Conservation (phyloP, 2,113 vertebrate genomes). For the Nothoprocta perdicaria region DNA sequence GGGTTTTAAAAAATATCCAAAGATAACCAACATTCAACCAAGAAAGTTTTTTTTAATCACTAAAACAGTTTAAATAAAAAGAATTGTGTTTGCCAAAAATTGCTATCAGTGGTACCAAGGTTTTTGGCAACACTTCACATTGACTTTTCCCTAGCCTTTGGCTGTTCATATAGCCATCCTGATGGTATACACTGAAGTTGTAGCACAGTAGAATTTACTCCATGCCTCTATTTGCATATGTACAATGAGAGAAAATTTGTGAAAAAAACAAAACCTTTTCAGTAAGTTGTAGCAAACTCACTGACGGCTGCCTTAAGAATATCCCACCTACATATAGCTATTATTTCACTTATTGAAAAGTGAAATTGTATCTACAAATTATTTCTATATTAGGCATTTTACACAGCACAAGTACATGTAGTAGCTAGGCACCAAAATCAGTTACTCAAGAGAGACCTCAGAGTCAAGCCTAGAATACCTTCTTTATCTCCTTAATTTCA, state of each 20-base stretch:
- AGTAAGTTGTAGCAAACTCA: neutral
- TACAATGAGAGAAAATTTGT: neutral
- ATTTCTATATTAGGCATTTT: neutral
- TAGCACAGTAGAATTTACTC: neutral
- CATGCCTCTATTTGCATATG: neutral
- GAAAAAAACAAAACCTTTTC: neutral
- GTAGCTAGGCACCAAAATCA: neutral
- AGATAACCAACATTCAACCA: neutral
- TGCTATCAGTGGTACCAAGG: neutral
- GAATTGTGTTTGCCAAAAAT: neutral
- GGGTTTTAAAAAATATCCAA: neutral
- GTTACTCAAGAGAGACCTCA: neutral
- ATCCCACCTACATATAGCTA: neutral
- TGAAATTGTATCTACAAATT: neutral
- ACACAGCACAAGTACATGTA: neutral
- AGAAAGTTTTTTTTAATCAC: neutral
- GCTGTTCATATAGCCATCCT: neutral
- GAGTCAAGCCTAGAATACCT: neutral
- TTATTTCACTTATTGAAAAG: neutral
- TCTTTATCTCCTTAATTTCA: neutral
- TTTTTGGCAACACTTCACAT: rapidly evolving
- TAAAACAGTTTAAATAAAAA: neutral
- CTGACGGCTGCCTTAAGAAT: neutral
- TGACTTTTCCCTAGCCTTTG: neutral
- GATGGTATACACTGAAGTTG: neutral